Evolutionary conservation across 2,888 invertebrate species (phyloP).

Genomic region (Urechis unicinctus): DNA sequence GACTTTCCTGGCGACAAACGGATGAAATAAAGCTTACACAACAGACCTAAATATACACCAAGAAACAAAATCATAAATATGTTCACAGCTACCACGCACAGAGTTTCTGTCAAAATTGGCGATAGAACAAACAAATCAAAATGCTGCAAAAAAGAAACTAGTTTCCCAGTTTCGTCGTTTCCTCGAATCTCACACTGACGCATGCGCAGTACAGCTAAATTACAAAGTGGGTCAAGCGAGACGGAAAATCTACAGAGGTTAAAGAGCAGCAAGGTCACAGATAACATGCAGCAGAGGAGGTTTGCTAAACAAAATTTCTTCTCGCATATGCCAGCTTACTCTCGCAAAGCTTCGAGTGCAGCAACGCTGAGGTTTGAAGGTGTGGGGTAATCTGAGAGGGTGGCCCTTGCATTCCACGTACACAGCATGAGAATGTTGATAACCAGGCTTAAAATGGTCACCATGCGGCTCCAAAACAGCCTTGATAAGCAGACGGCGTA

Average conservation of each 20-base stretch:
- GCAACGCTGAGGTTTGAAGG: constrained; percentile 7
- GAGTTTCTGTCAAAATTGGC: no score
- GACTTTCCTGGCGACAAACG: no score
- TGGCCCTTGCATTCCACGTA: constrained; percentile 25
- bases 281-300: no score
- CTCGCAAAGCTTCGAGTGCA: no score
- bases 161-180: no score
- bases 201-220: no score
- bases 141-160: no score
- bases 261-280: no score
- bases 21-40: not conserved
- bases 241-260: no score
- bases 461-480: constrained; percentile 22
- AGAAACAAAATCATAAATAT: not conserved
- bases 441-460: constrained; percentile 21
- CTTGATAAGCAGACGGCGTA: constrained; percentile 9
- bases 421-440: constrained; percentile 26
- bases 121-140: no score
- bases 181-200: no score
- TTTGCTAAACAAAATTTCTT: not conserved
- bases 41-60: not conserved
- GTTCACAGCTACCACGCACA: not conserved
- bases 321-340: constrained; percentile 6
- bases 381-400: constrained; percentile 5
- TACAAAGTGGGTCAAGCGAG: no score